phyloP scores from a whole-genome alignment of 2,797 vertebrate species.

The Perodicticus potto region DNA sequence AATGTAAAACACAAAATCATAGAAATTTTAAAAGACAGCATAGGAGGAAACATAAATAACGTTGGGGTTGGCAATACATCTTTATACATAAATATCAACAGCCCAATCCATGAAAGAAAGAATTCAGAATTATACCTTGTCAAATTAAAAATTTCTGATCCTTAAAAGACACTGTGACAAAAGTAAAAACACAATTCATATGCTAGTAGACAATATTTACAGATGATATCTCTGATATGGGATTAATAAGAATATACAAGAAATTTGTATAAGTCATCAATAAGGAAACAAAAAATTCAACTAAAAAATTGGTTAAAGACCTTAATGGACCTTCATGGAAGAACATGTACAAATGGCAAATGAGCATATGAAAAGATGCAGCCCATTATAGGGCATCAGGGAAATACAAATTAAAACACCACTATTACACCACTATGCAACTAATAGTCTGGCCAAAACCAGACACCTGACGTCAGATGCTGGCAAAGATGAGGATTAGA shows the following conservation, averaged over 20 bases:
- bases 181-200: background rate
- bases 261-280: background rate
- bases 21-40: background rate
- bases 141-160: background rate
- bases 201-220: background rate
- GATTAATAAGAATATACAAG: background rate
- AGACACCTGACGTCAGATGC: background rate
- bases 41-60: background rate
- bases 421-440: background rate
- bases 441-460: background rate
- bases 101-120: background rate
- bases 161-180: background rate
- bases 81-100: background rate
- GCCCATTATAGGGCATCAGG: background rate
- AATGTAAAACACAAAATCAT: background rate
- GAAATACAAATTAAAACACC: background rate
- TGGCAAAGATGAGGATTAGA: background rate
- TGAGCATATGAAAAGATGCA: background rate
- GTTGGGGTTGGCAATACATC: background rate
- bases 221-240: background rate
- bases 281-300: background rate
- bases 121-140: background rate
- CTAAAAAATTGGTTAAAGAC: background rate
- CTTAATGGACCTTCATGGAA: background rate
- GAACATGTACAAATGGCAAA: background rate